These are phyloP conservation scores for Platysteira castanea DNA, from an alignment of 2,113 vertebrate genomes.

Conservation along the genomic window DNA sequence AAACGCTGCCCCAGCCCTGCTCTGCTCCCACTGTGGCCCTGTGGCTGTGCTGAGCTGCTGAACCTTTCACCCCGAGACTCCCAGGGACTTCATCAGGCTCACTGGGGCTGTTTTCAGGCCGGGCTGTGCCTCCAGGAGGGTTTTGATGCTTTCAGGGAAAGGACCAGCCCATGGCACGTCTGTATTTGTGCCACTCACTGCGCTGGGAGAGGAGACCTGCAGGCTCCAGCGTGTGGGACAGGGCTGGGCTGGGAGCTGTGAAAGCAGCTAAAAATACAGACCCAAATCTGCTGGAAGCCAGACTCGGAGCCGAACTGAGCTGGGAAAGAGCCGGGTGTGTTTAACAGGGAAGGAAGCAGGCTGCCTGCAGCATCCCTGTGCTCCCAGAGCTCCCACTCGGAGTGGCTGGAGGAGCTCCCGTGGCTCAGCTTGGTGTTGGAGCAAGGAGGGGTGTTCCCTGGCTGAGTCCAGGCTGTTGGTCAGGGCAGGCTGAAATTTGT, in stretches of 20 bases:
- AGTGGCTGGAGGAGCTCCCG: background rate
- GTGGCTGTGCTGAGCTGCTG: accelerated
- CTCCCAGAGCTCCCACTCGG: background rate
- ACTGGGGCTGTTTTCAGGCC: background rate
- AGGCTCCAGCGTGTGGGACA: accelerated
- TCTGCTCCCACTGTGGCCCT: accelerated
- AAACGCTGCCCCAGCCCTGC: background rate
- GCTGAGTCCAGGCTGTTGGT: background rate
- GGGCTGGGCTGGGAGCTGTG: background rate
- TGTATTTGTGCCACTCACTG: accelerated
- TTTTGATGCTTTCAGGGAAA: background rate
- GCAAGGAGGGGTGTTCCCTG: no score
- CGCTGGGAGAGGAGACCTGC: background rate
- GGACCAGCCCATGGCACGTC: accelerated
- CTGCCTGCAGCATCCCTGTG: background rate
- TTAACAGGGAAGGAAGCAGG: background rate
- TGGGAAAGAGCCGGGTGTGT: background rate
- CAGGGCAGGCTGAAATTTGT: background rate
- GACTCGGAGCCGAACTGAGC: background rate
- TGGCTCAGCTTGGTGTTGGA: accelerated
- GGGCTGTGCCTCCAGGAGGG: background rate
- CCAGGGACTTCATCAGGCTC: background rate
- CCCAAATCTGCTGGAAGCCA: background rate
- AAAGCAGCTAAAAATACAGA: background rate
- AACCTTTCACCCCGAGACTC: background rate